Base-by-base conservation (phyloP, 30 jellyfish, hydroid and myxozoan species). In the Aurelia aurita region DNA sequence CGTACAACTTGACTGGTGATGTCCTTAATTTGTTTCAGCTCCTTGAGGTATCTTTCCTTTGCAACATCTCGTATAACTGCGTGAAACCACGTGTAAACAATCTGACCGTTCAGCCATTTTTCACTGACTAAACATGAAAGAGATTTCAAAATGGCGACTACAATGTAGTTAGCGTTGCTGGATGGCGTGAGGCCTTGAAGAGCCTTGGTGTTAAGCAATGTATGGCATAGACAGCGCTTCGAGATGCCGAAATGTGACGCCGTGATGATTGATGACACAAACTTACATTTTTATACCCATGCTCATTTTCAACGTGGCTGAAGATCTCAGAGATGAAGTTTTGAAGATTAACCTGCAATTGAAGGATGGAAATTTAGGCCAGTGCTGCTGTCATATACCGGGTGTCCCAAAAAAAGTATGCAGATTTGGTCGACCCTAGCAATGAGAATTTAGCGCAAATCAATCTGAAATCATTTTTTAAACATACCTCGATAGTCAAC, bases 241-340 rank as follows among this genome's bases (percentile, higher is more conserved):
- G 97, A 54, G 53, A 89, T 66, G n/a, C 97, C 97, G 57, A 79
- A 80, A 53, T 60, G 77, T 14, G 90, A 84, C 12, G 73, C 74
- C 2, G 97, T 45, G 34, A 89, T 31, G 64, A 81, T 57, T 16
- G 87, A 60, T 10, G 76, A 72, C 21, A 67, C 6, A 16, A 68
- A 76, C 26, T 65, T 26, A 77, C 90, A 54, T 55, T 20, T 15
- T 32, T 78, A 14, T 66, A 47, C 8, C 96, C 96, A 28, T 58
- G 35, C 28, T 45, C 25, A 26, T 29, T 10, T 55, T 76, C 95
- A 10, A 51, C 85, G 5, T 64, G 84, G 21, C 62, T 14, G 85
- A 85, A 75, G 9, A 85, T 31, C 57, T 62, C 79, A 0, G n/a
- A 39, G 5, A 82, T 55, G 68, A 6, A 64, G 54, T 31, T 28